Evolutionary conservation across 2,797 vertebrate genomes (phyloP).

Genomic region (Falco berigora): DNA sequence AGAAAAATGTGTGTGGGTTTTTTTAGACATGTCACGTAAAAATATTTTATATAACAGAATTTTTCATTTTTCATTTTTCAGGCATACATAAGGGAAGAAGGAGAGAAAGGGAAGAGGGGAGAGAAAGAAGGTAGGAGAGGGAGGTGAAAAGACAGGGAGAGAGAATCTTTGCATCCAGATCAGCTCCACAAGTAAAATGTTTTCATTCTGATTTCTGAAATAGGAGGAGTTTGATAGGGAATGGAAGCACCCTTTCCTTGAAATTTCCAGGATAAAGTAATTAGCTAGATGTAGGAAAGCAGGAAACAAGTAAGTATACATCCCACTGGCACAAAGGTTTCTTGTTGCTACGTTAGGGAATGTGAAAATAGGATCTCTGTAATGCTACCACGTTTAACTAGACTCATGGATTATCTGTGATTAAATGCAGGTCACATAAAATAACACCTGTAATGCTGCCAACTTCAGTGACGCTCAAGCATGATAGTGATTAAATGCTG

Average conservation of each 20-base stretch:
- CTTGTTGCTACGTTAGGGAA: background rate
- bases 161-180: background rate
- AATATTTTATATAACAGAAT: background rate
- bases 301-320: background rate
- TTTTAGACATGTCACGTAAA: background rate
- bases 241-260: background rate
- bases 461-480: background rate
- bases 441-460: background rate
- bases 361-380: background rate
- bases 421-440: conserved; percentile 31
- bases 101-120: background rate
- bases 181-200: background rate
- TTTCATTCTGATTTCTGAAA: background rate
- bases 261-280: background rate
- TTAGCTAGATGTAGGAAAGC: background rate
- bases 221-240: background rate
- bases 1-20: background rate
- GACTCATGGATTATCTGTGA: background rate
- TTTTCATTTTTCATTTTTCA: background rate
- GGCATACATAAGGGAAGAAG: background rate
- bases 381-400: background rate
- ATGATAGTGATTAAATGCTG: background rate
- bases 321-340: background rate
- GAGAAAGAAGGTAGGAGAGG: background rate
- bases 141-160: background rate